These are phyloP conservation scores for Pseudolaguvia tuberculata DNA, from an alignment of 2,113 vertebrate species.

Conservation along the genomic window DNA sequence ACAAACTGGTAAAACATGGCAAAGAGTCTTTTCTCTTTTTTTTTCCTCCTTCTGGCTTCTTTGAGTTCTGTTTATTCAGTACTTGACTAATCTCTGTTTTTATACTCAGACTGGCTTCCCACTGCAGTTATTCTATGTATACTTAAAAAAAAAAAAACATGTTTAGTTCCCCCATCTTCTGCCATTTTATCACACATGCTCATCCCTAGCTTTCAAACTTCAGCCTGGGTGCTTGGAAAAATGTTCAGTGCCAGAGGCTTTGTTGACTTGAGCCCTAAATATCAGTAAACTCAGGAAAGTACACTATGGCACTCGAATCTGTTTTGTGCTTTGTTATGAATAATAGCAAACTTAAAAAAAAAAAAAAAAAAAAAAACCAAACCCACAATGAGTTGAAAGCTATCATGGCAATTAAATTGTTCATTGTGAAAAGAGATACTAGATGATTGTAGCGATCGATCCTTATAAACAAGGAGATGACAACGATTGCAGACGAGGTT, in stretches of 20 bases:
- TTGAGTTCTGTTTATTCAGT: constrained; percentile 14
- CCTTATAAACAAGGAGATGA: constrained; percentile 64
- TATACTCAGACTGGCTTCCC: background rate
- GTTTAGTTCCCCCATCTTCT: constrained; percentile 14
- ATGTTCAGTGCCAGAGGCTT: constrained; percentile 46
- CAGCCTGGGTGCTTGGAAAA: constrained; percentile 31
- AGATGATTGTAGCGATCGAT: constrained; percentile 58
- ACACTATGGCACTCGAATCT: constrained; percentile 2
- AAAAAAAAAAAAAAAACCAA: constrained; percentile 44
- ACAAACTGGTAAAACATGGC: constrained; percentile 20
- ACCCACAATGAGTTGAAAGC: constrained; percentile 56
- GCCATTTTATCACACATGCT: constrained; percentile 9
- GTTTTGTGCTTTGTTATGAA: constrained; percentile 16
- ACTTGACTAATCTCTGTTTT: constrained; percentile 14
- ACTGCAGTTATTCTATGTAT: constrained; percentile 13
- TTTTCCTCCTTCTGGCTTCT: constrained; percentile 15
- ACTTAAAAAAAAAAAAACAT: background rate
- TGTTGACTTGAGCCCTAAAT: constrained; percentile 28
- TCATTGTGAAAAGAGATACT: constrained; percentile 54
- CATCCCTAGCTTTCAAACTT: constrained; percentile 19
- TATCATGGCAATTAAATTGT: constrained; percentile 57
- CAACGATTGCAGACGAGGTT: constrained; percentile 47
- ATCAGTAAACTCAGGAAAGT: constrained; percentile 17
- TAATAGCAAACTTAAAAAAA: constrained; percentile 50
- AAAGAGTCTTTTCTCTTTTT: constrained; percentile 2